Evolutionary conservation across 2,113 vertebrate genomes (phyloP).

Genomic region (Charina bottae): DNA sequence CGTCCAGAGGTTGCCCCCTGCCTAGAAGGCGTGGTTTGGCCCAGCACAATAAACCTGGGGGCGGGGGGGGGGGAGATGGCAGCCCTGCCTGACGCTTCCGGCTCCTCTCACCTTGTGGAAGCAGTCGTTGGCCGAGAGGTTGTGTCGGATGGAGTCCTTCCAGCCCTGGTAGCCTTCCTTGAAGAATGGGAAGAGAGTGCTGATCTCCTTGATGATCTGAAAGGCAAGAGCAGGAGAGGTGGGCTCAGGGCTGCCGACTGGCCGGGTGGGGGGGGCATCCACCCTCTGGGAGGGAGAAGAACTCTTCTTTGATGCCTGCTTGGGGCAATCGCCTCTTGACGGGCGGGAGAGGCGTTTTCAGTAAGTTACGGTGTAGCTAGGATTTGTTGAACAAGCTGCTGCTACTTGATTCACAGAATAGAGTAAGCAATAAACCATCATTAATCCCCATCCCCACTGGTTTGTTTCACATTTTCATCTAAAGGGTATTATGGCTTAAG

Average conservation of each 20-base stretch:
- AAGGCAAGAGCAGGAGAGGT: not conserved
- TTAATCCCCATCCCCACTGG: no score
- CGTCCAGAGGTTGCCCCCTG: not conserved
- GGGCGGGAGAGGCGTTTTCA: not conserved
- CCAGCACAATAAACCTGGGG: not conserved
- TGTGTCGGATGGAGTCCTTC: conserved; percentile 91
- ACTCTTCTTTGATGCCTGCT: no score
- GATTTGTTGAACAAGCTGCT: not conserved
- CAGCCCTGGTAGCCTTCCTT: conserved; percentile 90
- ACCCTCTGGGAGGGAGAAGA: no score
- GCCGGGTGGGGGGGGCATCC: no score
- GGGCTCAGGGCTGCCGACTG: not conserved
- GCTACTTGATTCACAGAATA: not conserved
- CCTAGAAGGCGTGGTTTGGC: not conserved
- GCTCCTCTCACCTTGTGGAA: conserved; percentile 82
- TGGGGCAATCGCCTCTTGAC: no score
- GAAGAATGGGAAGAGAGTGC: conserved; percentile 88
- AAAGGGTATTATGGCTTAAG: not conserved
- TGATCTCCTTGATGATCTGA: conserved; percentile 90
- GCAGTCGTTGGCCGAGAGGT: conserved; percentile 89
- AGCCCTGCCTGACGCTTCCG: not conserved
- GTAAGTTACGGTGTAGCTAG: not conserved
- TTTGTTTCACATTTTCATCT: not conserved
- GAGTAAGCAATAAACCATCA: not conserved
- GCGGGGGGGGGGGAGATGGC: not conserved